phyloP scores from a whole-genome alignment of 2,888 invertebrate genomes.

The Leptothorax acervorum region DNA sequence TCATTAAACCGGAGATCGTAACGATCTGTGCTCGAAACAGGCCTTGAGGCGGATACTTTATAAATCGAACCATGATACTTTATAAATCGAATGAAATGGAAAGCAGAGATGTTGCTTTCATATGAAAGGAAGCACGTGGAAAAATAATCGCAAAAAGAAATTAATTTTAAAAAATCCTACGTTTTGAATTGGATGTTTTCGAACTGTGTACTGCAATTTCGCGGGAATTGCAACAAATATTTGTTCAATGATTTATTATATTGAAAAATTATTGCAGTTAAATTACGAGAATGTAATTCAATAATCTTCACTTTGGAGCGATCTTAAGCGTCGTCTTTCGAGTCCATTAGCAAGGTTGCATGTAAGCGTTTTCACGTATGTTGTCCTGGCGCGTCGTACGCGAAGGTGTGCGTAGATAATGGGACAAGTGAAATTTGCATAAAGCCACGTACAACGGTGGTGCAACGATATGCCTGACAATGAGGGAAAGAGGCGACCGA shows the following conservation, averaged over 20 bases:
- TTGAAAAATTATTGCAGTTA: not conserved
- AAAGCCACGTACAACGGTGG: conserved; percentile 36
- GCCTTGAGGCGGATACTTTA: conserved; percentile 47
- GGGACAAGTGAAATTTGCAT: conserved; percentile 45
- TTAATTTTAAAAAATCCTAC: not conserved
- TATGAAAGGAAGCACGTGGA: not conserved
- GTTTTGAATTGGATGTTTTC: not conserved
- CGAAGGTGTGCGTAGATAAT: conserved; percentile 44
- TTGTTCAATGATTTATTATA: not conserved
- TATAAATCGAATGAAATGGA: conserved; percentile 1
- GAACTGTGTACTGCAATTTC: not conserved
- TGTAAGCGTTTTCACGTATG: conserved; percentile 6
- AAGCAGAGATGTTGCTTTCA: conserved; percentile 11
- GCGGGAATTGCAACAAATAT: not conserved
- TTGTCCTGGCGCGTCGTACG: not conserved
- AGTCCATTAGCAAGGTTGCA: not conserved
- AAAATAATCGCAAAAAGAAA: not conserved
- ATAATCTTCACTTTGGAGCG: not conserved
- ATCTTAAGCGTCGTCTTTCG: not conserved
- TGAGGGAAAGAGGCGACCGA: conserved; percentile 39
- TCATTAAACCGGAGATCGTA: conserved; percentile 71
- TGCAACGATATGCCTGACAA: conserved; percentile 43
- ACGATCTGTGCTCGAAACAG: conserved; percentile 63
- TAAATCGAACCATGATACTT: not conserved
- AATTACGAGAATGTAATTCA: not conserved